Conservation (phyloP, 1,140 invertebrate genomes). For the Anastatus disparis region DNA sequence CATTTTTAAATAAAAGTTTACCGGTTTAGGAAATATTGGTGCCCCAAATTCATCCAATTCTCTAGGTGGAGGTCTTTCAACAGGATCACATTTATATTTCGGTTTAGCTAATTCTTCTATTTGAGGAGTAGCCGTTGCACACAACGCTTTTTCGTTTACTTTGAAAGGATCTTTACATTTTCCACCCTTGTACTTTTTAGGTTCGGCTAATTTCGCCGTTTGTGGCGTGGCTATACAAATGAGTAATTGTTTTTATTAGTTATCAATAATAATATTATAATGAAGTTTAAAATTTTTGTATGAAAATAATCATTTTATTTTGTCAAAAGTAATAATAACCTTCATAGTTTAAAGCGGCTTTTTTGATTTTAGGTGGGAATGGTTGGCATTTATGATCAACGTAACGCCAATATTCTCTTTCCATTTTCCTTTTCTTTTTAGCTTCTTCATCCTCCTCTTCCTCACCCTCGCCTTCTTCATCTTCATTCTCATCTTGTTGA, state of each 20-base stretch:
- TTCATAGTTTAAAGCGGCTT: background rate
- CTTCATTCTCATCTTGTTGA: too few relatives aligned
- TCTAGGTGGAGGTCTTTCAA: slow-evolving; percentile 42
- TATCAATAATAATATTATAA: too few relatives aligned
- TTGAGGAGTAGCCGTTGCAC: slow-evolving; percentile 17
- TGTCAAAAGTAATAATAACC: too few relatives aligned
- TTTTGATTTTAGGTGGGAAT: background rate
- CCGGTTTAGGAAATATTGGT: slow-evolving; percentile 45
- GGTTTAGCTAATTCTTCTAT: slow-evolving; percentile 45
- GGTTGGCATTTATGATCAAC: background rate
- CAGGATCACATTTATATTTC: slow-evolving; percentile 28
- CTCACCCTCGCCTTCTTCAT: background rate
- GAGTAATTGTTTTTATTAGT: too few relatives aligned
- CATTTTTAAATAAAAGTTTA: too few relatives aligned
- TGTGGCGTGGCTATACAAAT: background rate
- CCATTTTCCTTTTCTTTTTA: slow-evolving; percentile 10
- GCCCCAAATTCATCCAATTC: slow-evolving; percentile 45
- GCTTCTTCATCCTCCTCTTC: background rate
- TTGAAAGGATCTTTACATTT: slow-evolving; percentile 36
- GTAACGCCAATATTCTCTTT: slow-evolving; percentile 48
- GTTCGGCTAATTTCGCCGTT: background rate
- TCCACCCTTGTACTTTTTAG: background rate
- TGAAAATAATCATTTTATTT: too few relatives aligned
- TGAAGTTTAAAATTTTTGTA: too few relatives aligned
- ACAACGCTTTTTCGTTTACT: slow-evolving; percentile 43